phyloP scores from a whole-genome alignment of 1,140 invertebrate genomes.

The Apis cerana region DNA sequence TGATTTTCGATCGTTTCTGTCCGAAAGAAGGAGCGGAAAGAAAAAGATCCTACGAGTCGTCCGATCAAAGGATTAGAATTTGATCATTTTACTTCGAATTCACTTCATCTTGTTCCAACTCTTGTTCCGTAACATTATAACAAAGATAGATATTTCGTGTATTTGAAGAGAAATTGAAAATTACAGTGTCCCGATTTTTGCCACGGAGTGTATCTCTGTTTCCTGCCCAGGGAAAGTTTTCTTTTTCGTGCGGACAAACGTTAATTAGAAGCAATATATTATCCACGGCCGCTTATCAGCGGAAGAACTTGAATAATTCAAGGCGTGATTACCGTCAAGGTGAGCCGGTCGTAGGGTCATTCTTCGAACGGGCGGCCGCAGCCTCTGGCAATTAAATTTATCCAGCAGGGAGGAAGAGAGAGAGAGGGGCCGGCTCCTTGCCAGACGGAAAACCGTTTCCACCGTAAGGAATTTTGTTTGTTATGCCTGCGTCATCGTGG shows the following conservation, averaged over 20 bases:
- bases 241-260: constrained; percentile 25
- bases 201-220: background rate
- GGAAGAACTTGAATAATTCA: constrained; percentile 50
- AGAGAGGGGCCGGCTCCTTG: background rate
- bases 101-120: too few species aligned
- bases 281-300: constrained; percentile 39
- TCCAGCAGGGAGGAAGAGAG: background rate
- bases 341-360: constrained; percentile 52
- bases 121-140: too few species aligned
- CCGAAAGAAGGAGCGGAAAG: too few species aligned
- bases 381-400: constrained; percentile 47
- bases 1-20: too few species aligned
- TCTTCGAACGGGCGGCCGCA: constrained; percentile 12
- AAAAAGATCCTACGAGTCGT: too few species aligned
- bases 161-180: too few species aligned
- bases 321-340: constrained; percentile 49
- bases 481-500: constrained; percentile 30
- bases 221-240: too few species aligned
- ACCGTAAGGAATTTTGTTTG: constrained; percentile 46
- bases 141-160: too few species aligned
- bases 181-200: background rate
- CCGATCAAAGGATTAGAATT: too few species aligned
- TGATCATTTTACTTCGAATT: too few species aligned
- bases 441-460: constrained; percentile 30
- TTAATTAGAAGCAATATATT: constrained; percentile 51